A percentile compares a stretch with the other conserved stretches of the same genome.
These are phyloP conservation scores for Riptortus pedestris DNA, from an alignment of 1,140 invertebrate genomes.

Conservation along the genomic window DNA sequence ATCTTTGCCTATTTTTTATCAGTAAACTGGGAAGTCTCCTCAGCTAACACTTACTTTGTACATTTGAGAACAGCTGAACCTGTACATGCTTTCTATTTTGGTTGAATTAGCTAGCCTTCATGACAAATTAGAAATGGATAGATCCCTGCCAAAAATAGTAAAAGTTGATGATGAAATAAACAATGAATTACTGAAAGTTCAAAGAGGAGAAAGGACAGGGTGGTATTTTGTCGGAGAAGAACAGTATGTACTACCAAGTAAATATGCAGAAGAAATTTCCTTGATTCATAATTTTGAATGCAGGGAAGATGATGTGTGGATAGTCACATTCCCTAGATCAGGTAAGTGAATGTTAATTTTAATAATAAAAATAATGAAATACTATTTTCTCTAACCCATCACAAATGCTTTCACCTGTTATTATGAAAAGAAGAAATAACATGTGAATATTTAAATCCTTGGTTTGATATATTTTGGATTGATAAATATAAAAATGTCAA, in stretches of 20 bases:
- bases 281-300: slow-evolving; percentile 54
- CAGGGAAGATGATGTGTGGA: slow-evolving; percentile 50
- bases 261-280: slow-evolving; percentile 49
- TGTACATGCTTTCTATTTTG: too few species aligned
- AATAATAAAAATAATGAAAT: background rate
- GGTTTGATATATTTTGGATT: too few species aligned
- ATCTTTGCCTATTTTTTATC: too few species aligned
- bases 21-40: too few species aligned
- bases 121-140: too few species aligned
- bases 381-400: background rate
- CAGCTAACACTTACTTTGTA: too few species aligned
- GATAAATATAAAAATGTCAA: too few species aligned
- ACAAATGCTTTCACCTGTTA: background rate
- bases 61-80: too few species aligned
- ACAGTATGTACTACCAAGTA: slow-evolving; percentile 58
- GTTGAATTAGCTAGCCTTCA: too few species aligned
- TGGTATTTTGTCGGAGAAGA: slow-evolving; percentile 57
- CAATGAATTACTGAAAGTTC: slow-evolving; percentile 36
- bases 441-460: background rate
- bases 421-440: background rate
- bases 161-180: slow-evolving; percentile 35
- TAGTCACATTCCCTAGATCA: slow-evolving; percentile 66
- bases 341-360: too few species aligned
- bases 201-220: slow-evolving; percentile 53
- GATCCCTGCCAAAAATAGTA: background rate